Evolutionary conservation across 2,113 vertebrate species (phyloP).

Genomic region (Galeopterus variegatus): DNA sequence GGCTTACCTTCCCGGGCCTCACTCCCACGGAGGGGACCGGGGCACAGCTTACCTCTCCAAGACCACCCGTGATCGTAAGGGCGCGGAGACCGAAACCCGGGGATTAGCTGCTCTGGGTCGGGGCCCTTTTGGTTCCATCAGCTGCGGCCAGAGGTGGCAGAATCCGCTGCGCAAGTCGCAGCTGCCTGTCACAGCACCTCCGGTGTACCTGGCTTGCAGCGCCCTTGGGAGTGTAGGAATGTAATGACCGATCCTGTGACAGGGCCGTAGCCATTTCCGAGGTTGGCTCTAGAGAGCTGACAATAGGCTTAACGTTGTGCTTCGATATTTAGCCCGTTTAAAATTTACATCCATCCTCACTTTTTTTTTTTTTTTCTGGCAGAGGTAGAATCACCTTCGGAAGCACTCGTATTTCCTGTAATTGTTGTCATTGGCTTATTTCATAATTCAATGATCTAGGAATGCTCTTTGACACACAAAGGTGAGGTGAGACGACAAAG

Average conservation of each 20-base stretch:
- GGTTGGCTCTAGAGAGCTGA: neutral
- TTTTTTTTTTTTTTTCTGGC: neutral
- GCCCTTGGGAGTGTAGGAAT: neutral
- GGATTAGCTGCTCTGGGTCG: neutral
- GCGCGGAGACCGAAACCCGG: neutral
- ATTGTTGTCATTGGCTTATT: slow-evolving; percentile 39
- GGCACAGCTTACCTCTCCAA: neutral
- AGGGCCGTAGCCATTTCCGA: neutral
- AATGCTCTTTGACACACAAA: neutral
- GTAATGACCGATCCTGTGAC: neutral
- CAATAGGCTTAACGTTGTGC: neutral
- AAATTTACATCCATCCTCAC: slow-evolving; percentile 36
- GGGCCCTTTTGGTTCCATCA: neutral
- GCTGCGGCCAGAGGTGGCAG: neutral
- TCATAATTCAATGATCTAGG: slow-evolving; percentile 17
- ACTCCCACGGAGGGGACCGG: neutral
- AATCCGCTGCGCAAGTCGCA: neutral
- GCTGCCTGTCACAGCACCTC: neutral
- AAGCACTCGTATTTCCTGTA: neutral
- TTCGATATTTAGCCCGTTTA: neutral
- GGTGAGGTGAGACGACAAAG: neutral
- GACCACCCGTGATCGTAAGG: neutral
- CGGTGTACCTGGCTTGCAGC: neutral
- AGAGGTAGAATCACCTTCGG: neutral
- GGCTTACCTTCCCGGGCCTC: neutral